Conservation (phyloP, 2,113 vertebrate genomes). For the Scartelaos histophorus region DNA sequence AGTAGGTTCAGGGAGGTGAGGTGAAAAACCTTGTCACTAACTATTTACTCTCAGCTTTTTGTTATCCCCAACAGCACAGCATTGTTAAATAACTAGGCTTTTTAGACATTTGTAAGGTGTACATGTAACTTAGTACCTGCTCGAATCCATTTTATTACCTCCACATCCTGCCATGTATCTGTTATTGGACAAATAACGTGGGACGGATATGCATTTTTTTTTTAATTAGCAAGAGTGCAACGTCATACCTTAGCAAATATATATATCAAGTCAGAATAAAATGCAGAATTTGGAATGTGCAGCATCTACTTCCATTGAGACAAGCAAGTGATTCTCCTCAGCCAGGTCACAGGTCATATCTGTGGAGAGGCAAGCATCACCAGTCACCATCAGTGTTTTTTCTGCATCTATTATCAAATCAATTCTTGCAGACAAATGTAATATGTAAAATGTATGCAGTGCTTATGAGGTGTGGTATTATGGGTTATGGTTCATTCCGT, state of each 20-base stretch:
- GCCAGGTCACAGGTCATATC: not conserved
- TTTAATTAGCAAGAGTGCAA: no score
- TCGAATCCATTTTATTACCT: not conserved
- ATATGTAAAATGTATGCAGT: no score
- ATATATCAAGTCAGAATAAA: no score
- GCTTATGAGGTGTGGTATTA: not conserved
- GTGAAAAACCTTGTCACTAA: not conserved
- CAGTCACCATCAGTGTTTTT: no score
- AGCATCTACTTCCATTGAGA: not conserved
- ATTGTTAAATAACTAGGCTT: not conserved
- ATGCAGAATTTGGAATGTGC: no score
- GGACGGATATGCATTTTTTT: no score
- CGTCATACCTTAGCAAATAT: no score
- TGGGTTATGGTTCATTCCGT: not conserved
- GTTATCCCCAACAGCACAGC: not conserved
- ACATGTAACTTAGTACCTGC: not conserved
- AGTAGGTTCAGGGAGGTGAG: not conserved
- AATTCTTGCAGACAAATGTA: not conserved
- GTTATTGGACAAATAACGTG: no score
- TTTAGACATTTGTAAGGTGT: not conserved
- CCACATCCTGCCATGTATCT: no score
- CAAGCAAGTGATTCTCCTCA: not conserved
- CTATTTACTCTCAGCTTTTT: not conserved
- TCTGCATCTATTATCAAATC: not conserved
- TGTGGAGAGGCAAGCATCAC: not conserved